Base-by-base conservation (phyloP, 1,140 invertebrate species). In the Calliphora vicina region DNA sequence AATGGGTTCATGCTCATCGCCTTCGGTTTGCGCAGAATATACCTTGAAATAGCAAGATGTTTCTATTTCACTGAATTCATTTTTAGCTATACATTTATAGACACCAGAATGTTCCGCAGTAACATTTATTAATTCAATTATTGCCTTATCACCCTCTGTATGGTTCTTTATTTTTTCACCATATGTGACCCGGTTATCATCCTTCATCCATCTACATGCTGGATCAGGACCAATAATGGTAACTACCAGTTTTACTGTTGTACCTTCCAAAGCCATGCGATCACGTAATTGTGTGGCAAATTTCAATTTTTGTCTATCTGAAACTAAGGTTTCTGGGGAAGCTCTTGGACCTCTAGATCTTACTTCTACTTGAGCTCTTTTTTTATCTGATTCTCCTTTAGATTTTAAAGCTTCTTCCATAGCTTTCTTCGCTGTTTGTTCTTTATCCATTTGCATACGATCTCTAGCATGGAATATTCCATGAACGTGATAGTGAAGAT, bases 211-310 rank as follows among this genome's bases (percentile, higher is more conserved):
- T 82, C 94, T 93, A 1, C 98, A 92, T 61, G 92, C 93, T 2
- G 97, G 95, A 84, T 96, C 94, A 0, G 96, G 89, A 29, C 96
- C 96, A 85, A 98, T 93, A 0, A 98, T 94, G 67, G 95, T 95
- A 87, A 96, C 98, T 4, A 95, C 96, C 23, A 99, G 91, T 88
- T 95, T 95, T 1, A 97, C 94, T 45, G 93, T 92, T n/a, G 95
- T 94, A 8, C 94, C 94, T 87, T 94, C 93, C 0, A 94, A 93
- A 1, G 95, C 94, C 50, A 95, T 95, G 85, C 95, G 93, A 87
- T 97, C 95, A 1, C 94, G 94, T 74, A 98, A 88, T 85, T 94
- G 93, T n/a, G 95, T 96, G 45, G 95, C 96, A 88, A 98, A 97
- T 20, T 86, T 83, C 1, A 90, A 76, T 82, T 90, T 89, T 71